phyloP scores from a whole-genome alignment of 2,888 invertebrate genomes.

The Pollenia labialis region DNA sequence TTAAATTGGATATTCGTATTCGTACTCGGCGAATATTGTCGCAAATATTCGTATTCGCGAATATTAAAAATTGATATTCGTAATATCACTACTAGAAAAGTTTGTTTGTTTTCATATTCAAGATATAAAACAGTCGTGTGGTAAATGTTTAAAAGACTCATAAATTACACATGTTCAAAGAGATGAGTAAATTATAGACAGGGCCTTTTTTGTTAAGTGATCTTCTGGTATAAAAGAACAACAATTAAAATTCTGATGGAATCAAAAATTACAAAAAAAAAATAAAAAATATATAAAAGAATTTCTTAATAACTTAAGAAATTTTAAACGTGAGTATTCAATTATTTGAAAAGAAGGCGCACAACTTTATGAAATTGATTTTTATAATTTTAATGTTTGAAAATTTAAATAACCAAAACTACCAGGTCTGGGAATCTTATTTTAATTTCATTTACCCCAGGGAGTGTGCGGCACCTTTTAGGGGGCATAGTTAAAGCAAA shows the following conservation, averaged over 20 bases:
- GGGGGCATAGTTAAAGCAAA: no score
- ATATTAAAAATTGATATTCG: no score
- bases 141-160: constrained; percentile 12
- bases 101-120: not conserved
- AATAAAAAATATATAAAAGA: not conserved
- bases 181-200: constrained; percentile 1
- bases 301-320: not conserved
- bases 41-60: no score
- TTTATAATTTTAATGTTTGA: no score
- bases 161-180: constrained; percentile 32
- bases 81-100: not conserved
- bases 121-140: constrained; percentile 17
- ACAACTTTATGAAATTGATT: no score
- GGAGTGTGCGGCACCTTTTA: no score
- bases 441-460: no score
- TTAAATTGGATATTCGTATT: no score
- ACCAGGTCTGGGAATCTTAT: no score
- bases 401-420: no score
- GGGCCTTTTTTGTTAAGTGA: not conserved
- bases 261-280: not conserved
- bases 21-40: no score
- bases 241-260: not conserved
- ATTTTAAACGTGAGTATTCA: not conserved
- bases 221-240: not conserved
- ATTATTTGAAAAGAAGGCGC: no score